Base-by-base conservation (phyloP, 2,888 invertebrate species). In the Pollenia labialis region DNA sequence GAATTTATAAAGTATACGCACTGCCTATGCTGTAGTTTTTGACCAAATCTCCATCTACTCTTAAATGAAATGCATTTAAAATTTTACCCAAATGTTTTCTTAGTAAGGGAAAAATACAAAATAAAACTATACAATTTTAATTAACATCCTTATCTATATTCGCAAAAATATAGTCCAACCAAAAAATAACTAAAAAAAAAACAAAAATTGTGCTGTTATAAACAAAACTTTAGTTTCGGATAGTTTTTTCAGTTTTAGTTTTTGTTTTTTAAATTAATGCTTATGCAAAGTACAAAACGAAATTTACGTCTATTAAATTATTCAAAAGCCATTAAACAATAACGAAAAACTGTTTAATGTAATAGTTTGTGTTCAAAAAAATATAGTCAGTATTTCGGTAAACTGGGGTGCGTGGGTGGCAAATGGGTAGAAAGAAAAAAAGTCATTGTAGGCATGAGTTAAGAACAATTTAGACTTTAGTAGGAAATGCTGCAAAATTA, bases 151-250 rank as follows among this genome's bases (percentile, higher is more conserved):
- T 86, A 86, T 86, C 86, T 81, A 46, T 23, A 42, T 66, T 83
- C 54, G 16, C 76, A 84, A 52, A 79, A 84, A 56, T 60, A 58
- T 76, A 79, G 64, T 64, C 62, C 62, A 76, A 77, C 54, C 56
- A 72, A 40, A 64, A 62, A 74, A 68, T 50, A 68, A 50, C 7
- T 18, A 60, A 32, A 75, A 69, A 18, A 11, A 66, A 66, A 11
- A 71, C 52, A 32, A 79, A 52, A 79, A n/a, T 16, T 74, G 40
- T 56, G 9, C n/a, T 87, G 89, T 66, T 75, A 60, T 68, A 69
- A 66, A 71, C 72, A 79, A 85, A 32, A 90, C 87, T 90, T 90
- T 86, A 89, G 89, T 89, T 90, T 89, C 87, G 6, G 40, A 83
- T 89, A 89, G 87, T 89, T 56, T 60, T 58, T 69, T 56, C 32